Percentiles rank a stretch among this genome's conserved stretches.
These are phyloP conservation scores for Bungarus multicinctus DNA, from an alignment of 2,113 vertebrate species.

Conservation along the genomic window DNA sequence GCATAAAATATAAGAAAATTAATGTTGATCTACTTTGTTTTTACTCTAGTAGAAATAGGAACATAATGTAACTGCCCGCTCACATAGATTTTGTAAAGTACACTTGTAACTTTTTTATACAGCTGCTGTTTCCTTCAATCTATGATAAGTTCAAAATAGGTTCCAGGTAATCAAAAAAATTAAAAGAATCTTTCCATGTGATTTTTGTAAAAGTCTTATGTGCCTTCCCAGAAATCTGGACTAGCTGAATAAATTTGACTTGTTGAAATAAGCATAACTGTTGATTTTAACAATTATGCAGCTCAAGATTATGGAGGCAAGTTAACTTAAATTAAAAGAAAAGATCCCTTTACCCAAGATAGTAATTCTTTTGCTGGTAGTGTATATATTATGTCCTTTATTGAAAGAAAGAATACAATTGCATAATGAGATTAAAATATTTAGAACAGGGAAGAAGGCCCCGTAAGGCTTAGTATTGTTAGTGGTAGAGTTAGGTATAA, in stretches of 20 bases:
- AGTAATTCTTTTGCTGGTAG: not conserved
- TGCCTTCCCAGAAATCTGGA: slow-evolving; percentile 54
- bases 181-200: slow-evolving; percentile 59
- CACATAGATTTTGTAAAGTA: slow-evolving; percentile 14
- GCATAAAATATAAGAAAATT: slow-evolving; percentile 51
- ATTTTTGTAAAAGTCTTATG: slow-evolving; percentile 63
- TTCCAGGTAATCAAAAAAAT: slow-evolving; percentile 60
- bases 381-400: not conserved
- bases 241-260: slow-evolving; percentile 66
- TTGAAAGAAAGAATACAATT: not conserved
- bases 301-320: slow-evolving; percentile 58
- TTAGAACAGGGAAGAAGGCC: slow-evolving; percentile 30
- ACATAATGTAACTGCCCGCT: not conserved
- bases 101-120: slow-evolving; percentile 35
- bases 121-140: slow-evolving; percentile 19
- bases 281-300: slow-evolving; percentile 62
- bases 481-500: not conserved
- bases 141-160: slow-evolving; percentile 44
- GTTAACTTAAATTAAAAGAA: slow-evolving; percentile 44
- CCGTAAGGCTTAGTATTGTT: not conserved
- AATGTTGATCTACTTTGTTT: not conserved
- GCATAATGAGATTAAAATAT: not conserved
- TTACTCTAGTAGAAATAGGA: not conserved
- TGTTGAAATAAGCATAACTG: slow-evolving; percentile 65
- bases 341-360: not conserved